These are phyloP conservation scores for Alosa alosa DNA, from an alignment of 2,113 vertebrate species.

Conservation along the genomic window DNA sequence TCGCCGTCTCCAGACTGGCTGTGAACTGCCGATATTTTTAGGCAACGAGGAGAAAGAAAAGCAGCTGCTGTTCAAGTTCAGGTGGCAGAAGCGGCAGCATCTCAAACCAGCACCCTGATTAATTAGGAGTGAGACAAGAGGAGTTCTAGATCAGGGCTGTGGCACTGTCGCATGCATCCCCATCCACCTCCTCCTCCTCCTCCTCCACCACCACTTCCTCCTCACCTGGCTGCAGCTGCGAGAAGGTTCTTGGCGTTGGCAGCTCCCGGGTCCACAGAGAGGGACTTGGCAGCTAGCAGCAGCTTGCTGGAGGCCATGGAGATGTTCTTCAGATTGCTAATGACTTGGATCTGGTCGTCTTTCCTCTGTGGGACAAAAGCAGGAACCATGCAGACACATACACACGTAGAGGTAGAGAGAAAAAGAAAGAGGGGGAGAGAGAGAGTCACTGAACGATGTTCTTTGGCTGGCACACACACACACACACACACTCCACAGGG, in stretches of 20 bases:
- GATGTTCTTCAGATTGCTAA: constrained; percentile 98
- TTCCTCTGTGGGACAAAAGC: constrained; percentile 74
- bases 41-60: neutral
- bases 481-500: neutral
- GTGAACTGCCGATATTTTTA: neutral
- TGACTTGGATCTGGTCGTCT: constrained; percentile 98
- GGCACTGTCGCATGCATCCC: neutral
- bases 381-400: neutral
- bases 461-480: neutral
- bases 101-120: neutral
- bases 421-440: neutral
- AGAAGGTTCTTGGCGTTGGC: constrained; percentile 97
- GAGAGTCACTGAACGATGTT: neutral
- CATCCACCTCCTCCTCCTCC: neutral
- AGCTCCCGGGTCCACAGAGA: constrained; percentile 95
- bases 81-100: neutral
- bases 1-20: neutral
- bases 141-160: neutral
- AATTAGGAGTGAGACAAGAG: neutral
- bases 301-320: constrained; percentile 99
- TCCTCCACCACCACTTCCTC: neutral
- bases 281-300: constrained; percentile 94
- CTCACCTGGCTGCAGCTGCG: constrained; percentile 88
- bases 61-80: neutral
- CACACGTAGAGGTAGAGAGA: neutral